Evolutionary conservation across 2,797 vertebrate species (phyloP), one percentile per base, ranked within the genome.

Genomic region (Lepidocolaptes lacrymiger): DNA sequence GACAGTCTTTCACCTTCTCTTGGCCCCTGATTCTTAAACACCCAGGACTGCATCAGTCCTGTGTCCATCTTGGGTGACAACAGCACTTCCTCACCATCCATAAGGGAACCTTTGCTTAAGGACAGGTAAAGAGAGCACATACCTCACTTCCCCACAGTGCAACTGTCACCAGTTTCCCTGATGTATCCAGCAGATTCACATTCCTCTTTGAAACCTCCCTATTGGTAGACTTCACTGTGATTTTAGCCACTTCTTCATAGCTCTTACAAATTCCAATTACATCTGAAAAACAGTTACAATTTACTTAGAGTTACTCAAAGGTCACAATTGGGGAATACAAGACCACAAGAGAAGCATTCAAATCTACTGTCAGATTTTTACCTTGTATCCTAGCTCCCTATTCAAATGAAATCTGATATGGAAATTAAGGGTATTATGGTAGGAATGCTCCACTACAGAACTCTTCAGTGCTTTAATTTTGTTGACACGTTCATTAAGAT

Each of bases 111-210:
- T 95, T 73, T 66, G 62, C 59, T 48, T 51, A 73, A 58, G 91
- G 82, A 71, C 71, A 88, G 88, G 93, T 79, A 95, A 95, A 85
- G 69, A 69, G 52, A 80, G 73, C 78, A 98, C 99, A 98, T 97
- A 99, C 99, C 85, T 99, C 99, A 18, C 98, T 98, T 93, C 99
- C 99, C 99, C 99, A 99, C 59, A 99, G 97, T 1, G 99, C 99
- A 58, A 98, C 96, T 5, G 98, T 97, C 97, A 99, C 99, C 97
- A 99, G 46, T 93, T 98, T 99, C 89, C 98, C 99, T 4, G 99
- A 99, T 91, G 96, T 98, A 98, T 99, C 99, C 97, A 99, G 98
- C 97, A 99, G 96, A 88, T 97, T 98, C 71, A 99, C 67, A 0
- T 98, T 98, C 95, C 99, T 98, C 97, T 99, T 99, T 12, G 98